Conservation (phyloP, 2,797 vertebrate genomes). For the Phataginus tetradactyla region DNA sequence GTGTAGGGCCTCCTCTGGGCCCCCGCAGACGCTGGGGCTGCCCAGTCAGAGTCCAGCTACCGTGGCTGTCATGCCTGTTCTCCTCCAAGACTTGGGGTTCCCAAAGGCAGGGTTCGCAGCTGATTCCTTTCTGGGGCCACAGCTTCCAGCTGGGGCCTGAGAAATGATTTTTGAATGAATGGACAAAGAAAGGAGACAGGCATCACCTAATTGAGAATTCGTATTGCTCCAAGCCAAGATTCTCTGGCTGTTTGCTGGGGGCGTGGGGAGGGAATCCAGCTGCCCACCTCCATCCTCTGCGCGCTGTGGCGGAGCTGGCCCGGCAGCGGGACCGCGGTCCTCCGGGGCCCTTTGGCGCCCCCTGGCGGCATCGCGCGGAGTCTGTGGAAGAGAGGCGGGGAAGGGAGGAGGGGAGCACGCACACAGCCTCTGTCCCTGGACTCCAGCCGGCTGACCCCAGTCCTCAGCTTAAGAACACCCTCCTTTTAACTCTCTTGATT, state of each 20-base stretch:
- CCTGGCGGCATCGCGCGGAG: not conserved
- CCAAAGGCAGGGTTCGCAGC: not conserved
- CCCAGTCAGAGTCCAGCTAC: not conserved
- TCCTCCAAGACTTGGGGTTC: not conserved
- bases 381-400: not conserved
- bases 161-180: not conserved
- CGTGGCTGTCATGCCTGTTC: not conserved
- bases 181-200: not conserved
- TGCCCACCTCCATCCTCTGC: not conserved
- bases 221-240: not conserved
- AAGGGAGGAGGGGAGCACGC: not conserved
- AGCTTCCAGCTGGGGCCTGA: not conserved
- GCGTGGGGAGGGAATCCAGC: not conserved
- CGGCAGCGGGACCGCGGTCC: not conserved
- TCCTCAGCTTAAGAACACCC: not conserved
- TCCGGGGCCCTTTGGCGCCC: constrained; percentile 62
- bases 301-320: not conserved
- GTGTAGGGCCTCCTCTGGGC: not conserved
- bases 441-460: not conserved
- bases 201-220: not conserved
- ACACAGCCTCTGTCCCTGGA: not conserved
- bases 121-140: not conserved
- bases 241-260: not conserved
- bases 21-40: not conserved
- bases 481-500: not conserved